These are phyloP conservation scores for Apodemia hepburni DNA, from an alignment of 2,888 invertebrate genomes.

Conservation along the genomic window DNA sequence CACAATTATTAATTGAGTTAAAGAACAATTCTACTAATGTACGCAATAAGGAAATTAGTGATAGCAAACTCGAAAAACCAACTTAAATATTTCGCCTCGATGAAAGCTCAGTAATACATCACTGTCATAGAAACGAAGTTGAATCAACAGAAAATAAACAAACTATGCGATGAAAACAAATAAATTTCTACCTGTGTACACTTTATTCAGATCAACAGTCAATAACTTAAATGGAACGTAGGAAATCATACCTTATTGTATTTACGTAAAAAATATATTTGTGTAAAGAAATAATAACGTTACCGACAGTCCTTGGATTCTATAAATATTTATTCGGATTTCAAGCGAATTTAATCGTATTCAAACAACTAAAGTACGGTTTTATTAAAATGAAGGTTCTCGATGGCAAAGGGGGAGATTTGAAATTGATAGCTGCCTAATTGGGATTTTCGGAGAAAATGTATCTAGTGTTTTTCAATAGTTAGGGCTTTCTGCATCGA, in stretches of 20 bases:
- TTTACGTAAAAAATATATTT: slow-evolving; percentile 19
- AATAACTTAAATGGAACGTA: slow-evolving; percentile 12
- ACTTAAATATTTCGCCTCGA: slow-evolving; percentile 14
- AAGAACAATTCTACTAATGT: background rate
- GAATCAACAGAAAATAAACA: slow-evolving; percentile 35
- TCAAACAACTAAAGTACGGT: slow-evolving; percentile 40
- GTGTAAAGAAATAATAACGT: slow-evolving; percentile 1
- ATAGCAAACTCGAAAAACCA: slow-evolving; percentile 17
- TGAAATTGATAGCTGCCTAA: background rate
- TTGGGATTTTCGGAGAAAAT: background rate
- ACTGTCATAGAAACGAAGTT: slow-evolving; percentile 34
- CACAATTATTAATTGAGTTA: background rate
- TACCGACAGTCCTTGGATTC: slow-evolving; percentile 19
- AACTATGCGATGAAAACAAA: slow-evolving; percentile 36
- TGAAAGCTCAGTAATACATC: slow-evolving; percentile 32
- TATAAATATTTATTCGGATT: slow-evolving; percentile 38
- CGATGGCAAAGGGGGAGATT: background rate
- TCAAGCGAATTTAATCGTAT: slow-evolving; percentile 33
- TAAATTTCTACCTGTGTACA: slow-evolving; percentile 34
- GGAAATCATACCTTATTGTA: slow-evolving; percentile 22
- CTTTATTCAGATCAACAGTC: slow-evolving; percentile 18
- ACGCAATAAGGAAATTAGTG: slow-evolving; percentile 27
- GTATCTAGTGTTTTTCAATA: background rate
- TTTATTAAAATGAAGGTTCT: slow-evolving; percentile 42
- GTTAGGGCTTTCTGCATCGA: background rate